These are phyloP conservation scores for Dicrurus megarhynchus DNA, from an alignment of 2,113 vertebrate species.

Conservation along the genomic window DNA sequence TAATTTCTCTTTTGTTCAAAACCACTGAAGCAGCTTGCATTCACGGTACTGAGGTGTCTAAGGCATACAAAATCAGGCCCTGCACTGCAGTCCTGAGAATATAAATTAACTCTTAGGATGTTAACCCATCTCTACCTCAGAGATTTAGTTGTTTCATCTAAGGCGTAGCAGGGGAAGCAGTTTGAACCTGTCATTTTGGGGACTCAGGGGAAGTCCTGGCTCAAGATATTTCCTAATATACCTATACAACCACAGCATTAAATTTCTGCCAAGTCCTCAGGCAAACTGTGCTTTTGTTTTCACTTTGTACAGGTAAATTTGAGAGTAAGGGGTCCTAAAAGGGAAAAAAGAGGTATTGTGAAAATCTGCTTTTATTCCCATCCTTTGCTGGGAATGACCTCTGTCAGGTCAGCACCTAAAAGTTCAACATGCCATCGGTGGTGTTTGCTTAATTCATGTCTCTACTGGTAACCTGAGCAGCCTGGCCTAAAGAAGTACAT, in stretches of 20 bases:
- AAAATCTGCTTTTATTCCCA: background rate
- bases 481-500: background rate
- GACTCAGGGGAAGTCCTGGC: background rate
- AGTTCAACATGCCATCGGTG: fast-evolving
- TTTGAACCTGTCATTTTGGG: background rate
- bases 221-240: background rate
- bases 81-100: background rate
- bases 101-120: background rate
- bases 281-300: background rate
- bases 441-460: background rate
- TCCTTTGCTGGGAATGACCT: background rate
- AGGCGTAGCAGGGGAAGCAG: background rate
- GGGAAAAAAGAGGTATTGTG: background rate
- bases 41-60: background rate
- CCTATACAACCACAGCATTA: background rate
- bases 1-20: background rate
- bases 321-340: background rate
- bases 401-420: background rate
- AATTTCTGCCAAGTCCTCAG: background rate
- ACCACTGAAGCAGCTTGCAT: background rate
- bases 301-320: background rate
- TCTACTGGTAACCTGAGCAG: background rate
- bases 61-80: background rate
- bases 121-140: no score
- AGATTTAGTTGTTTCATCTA: no score